phyloP scores from a whole-genome alignment of 2,797 vertebrate species.

The Chiroxiphia lanceolata region DNA sequence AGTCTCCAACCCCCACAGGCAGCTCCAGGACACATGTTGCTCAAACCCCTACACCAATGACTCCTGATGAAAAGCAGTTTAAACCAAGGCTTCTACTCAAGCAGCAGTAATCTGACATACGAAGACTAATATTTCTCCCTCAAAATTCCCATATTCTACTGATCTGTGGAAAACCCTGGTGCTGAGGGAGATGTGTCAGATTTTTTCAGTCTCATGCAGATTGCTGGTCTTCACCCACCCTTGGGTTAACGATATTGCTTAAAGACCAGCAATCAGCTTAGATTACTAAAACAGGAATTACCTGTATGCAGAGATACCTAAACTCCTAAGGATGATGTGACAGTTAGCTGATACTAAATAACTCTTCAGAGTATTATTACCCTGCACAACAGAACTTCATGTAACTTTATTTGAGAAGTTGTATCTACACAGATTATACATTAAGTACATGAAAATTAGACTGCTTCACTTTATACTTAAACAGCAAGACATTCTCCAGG shows the following conservation, averaged over 20 bases:
- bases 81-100: not conserved
- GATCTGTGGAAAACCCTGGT: not conserved
- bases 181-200: not conserved
- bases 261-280: not conserved
- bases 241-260: not conserved
- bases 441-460: not conserved
- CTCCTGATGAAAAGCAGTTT: not conserved
- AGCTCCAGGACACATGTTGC: not conserved
- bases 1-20: not conserved
- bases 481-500: conserved; percentile 10
- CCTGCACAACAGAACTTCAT: conserved; percentile 50
- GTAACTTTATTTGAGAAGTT: conserved; percentile 35
- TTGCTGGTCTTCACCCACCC: not conserved
- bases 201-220: not conserved
- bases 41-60: not conserved
- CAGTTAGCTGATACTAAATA: not conserved
- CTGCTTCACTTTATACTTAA: not conserved
- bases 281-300: not conserved
- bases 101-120: not conserved
- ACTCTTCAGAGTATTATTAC: not conserved
- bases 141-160: not conserved
- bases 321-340: not conserved
- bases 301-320: not conserved
- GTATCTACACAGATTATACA: conserved; percentile 44
- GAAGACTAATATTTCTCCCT: not conserved